These are phyloP conservation scores for Saimiri boliviensis DNA, from an alignment of 2,113 vertebrate genomes.

Conservation along the genomic window DNA sequence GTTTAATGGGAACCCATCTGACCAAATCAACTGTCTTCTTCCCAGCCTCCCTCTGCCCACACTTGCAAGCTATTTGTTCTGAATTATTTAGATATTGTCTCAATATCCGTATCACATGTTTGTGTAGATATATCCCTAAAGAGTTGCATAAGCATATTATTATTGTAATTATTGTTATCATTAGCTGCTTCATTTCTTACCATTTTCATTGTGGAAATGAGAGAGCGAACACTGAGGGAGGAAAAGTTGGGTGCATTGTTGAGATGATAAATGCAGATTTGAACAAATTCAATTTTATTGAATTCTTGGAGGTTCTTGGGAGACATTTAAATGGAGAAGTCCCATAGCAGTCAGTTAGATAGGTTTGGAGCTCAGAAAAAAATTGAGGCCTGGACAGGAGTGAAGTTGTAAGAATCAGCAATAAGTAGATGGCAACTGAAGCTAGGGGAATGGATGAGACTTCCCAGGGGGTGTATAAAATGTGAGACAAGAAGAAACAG, in stretches of 20 bases:
- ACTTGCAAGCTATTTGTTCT: conserved; percentile 10
- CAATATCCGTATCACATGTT: conserved; percentile 44
- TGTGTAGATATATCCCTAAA: conserved; percentile 61
- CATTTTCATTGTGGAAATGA: conserved; percentile 67
- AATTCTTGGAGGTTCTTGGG: neutral
- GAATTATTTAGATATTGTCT: conserved; percentile 70
- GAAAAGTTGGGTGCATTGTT: neutral
- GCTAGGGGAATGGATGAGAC: neutral
- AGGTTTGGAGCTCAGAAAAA: neutral
- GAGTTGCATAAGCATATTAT: conserved; percentile 65
- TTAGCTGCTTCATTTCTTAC: conserved; percentile 73
- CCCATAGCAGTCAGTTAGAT: neutral
- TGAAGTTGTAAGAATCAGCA: neutral
- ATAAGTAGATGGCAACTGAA: neutral
- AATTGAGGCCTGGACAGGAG: neutral
- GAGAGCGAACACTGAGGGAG: neutral
- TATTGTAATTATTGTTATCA: conserved; percentile 72
- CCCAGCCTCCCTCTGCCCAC: neutral
- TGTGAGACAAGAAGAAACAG: neutral
- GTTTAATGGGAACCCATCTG: neutral
- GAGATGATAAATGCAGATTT: neutral
- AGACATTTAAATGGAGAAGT: neutral
- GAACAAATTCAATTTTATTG: neutral
- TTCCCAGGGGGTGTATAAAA: neutral
- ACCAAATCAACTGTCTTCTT: conserved; percentile 17